These are phyloP conservation scores for Anthopleura sola DNA, from an alignment of 64 coral and sea anemone species.

Conservation along the genomic window DNA sequence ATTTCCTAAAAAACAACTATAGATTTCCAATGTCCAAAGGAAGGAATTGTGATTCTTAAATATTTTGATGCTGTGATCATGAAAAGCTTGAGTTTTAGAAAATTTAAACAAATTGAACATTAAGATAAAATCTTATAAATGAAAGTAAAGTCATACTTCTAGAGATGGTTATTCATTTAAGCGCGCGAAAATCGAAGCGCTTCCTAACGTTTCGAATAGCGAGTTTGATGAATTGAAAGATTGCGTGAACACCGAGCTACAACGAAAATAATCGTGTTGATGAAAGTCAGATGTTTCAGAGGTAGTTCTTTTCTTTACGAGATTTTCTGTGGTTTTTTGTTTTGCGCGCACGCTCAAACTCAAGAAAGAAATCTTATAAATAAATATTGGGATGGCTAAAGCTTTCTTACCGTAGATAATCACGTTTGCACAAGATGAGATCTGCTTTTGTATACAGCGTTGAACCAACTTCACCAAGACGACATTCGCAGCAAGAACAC, in stretches of 20 bases:
- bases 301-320: neutral
- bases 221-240: neutral
- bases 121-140: no score
- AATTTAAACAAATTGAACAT: no score
- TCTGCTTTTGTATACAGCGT: constrained; percentile 94
- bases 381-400: neutral
- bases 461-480: constrained; percentile 89
- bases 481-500: constrained; percentile 96
- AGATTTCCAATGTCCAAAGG: neutral
- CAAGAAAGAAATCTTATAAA: neutral
- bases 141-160: no score
- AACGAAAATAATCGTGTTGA: neutral
- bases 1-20: neutral
- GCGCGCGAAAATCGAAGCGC: neutral
- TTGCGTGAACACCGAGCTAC: neutral
- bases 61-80: neutral
- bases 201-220: neutral
- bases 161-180: no score
- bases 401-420: constrained; percentile 77
- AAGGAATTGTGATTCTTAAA: neutral
- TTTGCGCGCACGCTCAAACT: neutral
- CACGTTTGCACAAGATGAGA: constrained; percentile 87
- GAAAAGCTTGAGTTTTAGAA: neutral
- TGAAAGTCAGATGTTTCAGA: neutral
- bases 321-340: neutral